Base-by-base conservation (phyloP, 2,113 vertebrate genomes). In the Leucosticte australis region DNA sequence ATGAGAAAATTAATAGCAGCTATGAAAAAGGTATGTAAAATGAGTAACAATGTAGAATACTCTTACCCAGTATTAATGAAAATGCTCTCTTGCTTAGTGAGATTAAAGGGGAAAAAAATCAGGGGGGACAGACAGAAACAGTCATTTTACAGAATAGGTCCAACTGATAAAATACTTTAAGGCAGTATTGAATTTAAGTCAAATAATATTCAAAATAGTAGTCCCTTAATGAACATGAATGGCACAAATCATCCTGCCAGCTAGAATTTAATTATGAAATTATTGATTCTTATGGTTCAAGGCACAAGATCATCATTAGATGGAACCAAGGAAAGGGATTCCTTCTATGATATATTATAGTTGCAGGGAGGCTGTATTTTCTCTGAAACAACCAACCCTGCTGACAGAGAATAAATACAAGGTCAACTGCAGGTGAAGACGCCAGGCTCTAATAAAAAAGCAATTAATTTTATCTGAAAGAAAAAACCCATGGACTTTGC, bases 221-320 rank as follows among this genome's bases (percentile, higher is more conserved):
- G 64, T 13, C 44, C 47, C 53, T 79, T 91, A 65, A 87, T 35
- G 41, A 68, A 65, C 46, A 57, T 30, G 41, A 94, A 52, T 8
- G 89, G 63, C 69, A 42, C 42, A 55, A 93, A 71, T 64, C 90
- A 70, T 83, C 95, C 92, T 35, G 41, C 37, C 75, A 92, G 46
- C 77, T 92, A 59, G 83, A 70, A 91, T 90, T 92, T 93, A 92
- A 95, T 93, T 89, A 95, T 81, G 41, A 90, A 81, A 84, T n/a
- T 84, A 95, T 82, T 71, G 89, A 91, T 93, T 35, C 28, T 76
- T 77, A 93, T 3, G 46, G 90, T 46, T 70, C 89, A 22, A 35
- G 88, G 87, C 16, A 83, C 46, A 94, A 90, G 94, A 84, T 13
- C 35, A 71, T 91, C 60, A 68, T 81, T 67, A 92, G 63, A 46